Evolutionary conservation across 1,140 invertebrate genomes (phyloP).

Genomic region (Pseudomyrmex dendroicus): DNA sequence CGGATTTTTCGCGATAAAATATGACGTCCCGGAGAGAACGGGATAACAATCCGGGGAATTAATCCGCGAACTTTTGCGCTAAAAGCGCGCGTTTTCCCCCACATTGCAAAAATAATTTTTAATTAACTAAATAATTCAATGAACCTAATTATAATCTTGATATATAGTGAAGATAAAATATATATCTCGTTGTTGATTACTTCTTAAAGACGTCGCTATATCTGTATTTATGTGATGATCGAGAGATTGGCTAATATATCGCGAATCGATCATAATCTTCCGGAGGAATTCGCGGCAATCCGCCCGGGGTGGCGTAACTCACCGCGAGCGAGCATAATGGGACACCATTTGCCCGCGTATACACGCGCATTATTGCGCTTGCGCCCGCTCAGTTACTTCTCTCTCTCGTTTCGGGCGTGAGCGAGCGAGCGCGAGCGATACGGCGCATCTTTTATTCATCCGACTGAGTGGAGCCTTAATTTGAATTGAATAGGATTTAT

Average conservation of each 20-base stretch:
- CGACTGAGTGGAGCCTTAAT: constrained; percentile 85
- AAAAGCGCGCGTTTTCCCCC: not conserved
- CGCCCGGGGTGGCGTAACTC: constrained; percentile 65
- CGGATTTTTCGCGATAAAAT: constrained; percentile 72
- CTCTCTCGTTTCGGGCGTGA: constrained; percentile 33
- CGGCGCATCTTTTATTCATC: constrained; percentile 84
- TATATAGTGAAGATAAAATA: not conserved
- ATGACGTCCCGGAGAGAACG: constrained; percentile 53
- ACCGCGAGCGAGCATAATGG: constrained; percentile 65
- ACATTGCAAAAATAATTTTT: not conserved
- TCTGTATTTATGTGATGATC: not conserved
- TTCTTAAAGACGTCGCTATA: not conserved
- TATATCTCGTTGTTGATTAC: not conserved
- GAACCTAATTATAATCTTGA: not conserved
- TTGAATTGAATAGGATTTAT: constrained; percentile 85
- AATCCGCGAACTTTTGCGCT: constrained; percentile 26
- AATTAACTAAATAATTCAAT: not conserved
- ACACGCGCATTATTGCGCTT: constrained; percentile 76
- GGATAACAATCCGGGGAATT: constrained; percentile 4
- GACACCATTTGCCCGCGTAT: constrained; percentile 76
- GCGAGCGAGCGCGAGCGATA: constrained; percentile 47
- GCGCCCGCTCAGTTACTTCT: constrained; percentile 6
- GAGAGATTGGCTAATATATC: constrained; percentile 42
- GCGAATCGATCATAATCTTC: constrained; percentile 61
- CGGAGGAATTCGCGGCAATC: constrained; percentile 54